A percentile compares a stretch with the other conserved stretches of the same genome.
Conservation (phyloP, 2,888 invertebrate genomes). For the Athalia rosae region DNA sequence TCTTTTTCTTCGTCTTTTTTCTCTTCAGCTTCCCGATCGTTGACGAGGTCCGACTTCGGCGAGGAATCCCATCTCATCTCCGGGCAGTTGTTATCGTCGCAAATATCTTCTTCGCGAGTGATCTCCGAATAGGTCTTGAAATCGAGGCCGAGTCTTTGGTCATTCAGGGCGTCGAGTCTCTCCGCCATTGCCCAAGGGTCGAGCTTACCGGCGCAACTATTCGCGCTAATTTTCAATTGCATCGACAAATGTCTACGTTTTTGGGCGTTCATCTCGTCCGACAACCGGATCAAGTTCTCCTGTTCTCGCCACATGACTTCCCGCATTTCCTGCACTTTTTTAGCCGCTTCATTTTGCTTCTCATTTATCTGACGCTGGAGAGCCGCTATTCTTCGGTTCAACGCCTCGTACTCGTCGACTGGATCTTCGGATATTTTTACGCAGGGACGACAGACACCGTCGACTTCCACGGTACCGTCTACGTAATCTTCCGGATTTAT, state of each 20-base stretch:
- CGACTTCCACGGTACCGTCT: constrained; percentile 11
- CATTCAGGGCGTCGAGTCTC: not conserved
- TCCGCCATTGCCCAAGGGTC: not conserved
- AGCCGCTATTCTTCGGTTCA: constrained; percentile 64
- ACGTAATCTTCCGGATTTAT: constrained; percentile 39
- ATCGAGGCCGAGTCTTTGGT: too few relatives aligned
- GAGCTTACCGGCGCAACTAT: not conserved
- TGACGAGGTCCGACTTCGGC: too few relatives aligned
- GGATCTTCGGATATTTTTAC: constrained; percentile 40
- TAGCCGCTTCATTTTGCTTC: constrained; percentile 63
- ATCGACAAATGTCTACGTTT: constrained; percentile 61
- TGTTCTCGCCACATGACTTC: constrained; percentile 62
- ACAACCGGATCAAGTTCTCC: constrained; percentile 59
- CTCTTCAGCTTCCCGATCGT: not conserved
- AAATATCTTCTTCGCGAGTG: not conserved
- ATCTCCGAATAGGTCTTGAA: too few relatives aligned
- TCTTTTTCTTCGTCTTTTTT: not conserved
- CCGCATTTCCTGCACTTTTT: constrained; percentile 60
- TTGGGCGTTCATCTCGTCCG: constrained; percentile 63
- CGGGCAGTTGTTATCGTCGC: not conserved
- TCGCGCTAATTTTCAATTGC: constrained; percentile 55
- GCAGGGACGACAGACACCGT: constrained; percentile 30
- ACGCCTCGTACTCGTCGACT: constrained; percentile 53
- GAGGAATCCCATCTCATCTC: not conserved
- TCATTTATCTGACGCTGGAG: constrained; percentile 64